Conservation (phyloP, 2,113 vertebrate genomes). For the Eclectus roratus region DNA sequence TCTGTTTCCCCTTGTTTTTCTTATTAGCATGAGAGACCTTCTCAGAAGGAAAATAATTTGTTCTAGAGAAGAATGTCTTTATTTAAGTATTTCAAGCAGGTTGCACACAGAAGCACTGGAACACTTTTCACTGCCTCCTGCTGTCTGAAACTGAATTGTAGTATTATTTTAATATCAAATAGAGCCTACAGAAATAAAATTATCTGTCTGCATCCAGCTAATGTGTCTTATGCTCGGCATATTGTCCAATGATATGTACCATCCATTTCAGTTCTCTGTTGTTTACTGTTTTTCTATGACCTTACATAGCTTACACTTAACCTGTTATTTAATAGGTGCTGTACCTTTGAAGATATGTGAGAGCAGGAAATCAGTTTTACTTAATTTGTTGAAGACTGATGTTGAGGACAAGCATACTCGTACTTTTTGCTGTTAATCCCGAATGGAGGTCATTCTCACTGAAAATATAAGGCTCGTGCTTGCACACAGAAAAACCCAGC, state of each 20-base stretch:
- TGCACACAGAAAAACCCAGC: neutral
- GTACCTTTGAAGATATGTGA: neutral
- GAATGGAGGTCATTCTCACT: neutral
- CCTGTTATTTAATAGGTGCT: neutral
- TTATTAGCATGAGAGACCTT: neutral
- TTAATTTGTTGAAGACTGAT: neutral
- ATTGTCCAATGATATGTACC: neutral
- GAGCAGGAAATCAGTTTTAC: neutral
- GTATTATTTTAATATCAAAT: neutral
- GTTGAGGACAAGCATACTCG: neutral
- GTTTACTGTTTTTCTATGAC: neutral
- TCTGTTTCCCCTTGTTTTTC: constrained; percentile 28
- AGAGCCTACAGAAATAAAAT: neutral
- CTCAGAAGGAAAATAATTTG: constrained; percentile 5
- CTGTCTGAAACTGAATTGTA: neutral
- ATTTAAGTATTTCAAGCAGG: neutral
- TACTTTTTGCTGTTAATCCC: neutral
- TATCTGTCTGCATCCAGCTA: neutral
- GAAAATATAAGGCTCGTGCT: neutral
- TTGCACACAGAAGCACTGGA: neutral
- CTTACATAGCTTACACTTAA: neutral
- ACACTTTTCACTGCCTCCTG: constrained; percentile 6
- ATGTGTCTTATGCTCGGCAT: neutral
- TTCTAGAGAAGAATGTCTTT: neutral
- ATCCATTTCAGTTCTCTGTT: neutral